phyloP scores from a whole-genome alignment of 2,888 invertebrate species.

The Muscina levida region DNA sequence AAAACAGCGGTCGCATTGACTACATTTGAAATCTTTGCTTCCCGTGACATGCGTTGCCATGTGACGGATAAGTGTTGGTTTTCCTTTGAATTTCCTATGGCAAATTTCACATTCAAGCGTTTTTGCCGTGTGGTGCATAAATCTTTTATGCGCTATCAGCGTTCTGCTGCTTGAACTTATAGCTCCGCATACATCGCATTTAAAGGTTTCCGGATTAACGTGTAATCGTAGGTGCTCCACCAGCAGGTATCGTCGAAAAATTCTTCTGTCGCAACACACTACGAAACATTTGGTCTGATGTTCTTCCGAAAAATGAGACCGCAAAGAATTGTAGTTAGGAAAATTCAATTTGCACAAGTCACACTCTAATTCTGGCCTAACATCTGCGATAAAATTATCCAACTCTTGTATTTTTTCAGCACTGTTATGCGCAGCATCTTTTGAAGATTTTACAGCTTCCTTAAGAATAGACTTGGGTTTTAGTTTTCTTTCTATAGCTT shows the following conservation, averaged over 20 bases:
- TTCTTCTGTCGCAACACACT: slow-evolving; percentile 68
- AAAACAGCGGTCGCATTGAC: slow-evolving; percentile 65
- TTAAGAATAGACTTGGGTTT: too few relatives aligned
- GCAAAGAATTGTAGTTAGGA: slow-evolving; percentile 61
- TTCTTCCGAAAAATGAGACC: slow-evolving; percentile 64
- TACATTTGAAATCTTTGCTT: slow-evolving; percentile 66
- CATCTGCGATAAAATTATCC: slow-evolving; percentile 67
- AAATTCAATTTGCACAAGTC: slow-evolving; percentile 62
- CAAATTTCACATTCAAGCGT: slow-evolving; percentile 66
- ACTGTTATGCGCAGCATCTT: slow-evolving; percentile 38
- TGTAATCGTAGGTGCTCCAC: slow-evolving; percentile 69
- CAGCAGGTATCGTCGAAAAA: slow-evolving; percentile 66
- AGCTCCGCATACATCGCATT: slow-evolving; percentile 67
- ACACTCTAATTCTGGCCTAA: slow-evolving; percentile 66
- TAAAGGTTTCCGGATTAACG: slow-evolving; percentile 67
- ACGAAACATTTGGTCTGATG: slow-evolving; percentile 67
- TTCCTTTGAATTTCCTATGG: slow-evolving; percentile 63
- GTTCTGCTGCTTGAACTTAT: slow-evolving; percentile 62
- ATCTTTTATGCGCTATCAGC: slow-evolving; percentile 65
- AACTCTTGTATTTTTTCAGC: slow-evolving; percentile 60
- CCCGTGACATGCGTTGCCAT: slow-evolving; percentile 64
- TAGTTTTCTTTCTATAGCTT: not conserved
- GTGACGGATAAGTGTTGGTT: slow-evolving; percentile 63
- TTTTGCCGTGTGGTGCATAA: slow-evolving; percentile 57
- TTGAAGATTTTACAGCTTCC: not conserved